These are phyloP conservation scores for Aleiodes leptofemur DNA, from an alignment of 2,888 invertebrate genomes.

Conservation along the genomic window DNA sequence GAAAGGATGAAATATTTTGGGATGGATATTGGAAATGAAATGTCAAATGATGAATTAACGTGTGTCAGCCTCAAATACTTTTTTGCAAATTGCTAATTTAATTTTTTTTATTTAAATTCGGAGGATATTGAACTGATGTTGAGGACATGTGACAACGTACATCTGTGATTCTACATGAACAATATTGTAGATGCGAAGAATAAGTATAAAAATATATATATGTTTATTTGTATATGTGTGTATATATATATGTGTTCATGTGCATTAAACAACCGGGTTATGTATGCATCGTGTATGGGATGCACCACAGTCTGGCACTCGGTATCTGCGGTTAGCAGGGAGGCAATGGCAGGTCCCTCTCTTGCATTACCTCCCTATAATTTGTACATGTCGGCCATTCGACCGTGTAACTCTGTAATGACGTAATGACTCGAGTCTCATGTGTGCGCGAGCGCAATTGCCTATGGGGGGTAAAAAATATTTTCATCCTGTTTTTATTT, in stretches of 20 bases:
- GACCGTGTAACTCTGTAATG: constrained; percentile 72
- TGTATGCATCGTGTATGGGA: constrained; percentile 48
- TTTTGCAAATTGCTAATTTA: too few relatives aligned
- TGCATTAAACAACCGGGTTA: constrained; percentile 26
- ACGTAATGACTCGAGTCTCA: constrained; percentile 68
- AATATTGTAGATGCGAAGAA: neutral
- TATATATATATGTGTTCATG: neutral
- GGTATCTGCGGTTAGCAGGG: constrained; percentile 54
- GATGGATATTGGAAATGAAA: too few relatives aligned
- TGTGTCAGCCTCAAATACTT: too few relatives aligned
- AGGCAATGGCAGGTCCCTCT: constrained; percentile 56
- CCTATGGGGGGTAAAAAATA: constrained; percentile 13
- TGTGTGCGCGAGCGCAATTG: constrained; percentile 31
- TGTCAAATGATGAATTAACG: too few relatives aligned
- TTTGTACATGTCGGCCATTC: constrained; percentile 70
- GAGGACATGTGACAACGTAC: neutral
- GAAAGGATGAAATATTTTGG: too few relatives aligned
- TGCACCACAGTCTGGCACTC: constrained; percentile 47
- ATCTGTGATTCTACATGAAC: neutral
- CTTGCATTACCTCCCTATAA: constrained; percentile 66
- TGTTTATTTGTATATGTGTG: neutral
- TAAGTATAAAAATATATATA: neutral
- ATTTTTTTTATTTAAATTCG: too few relatives aligned
- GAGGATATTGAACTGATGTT: too few relatives aligned
- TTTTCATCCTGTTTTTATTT: constrained; percentile 43